These are phyloP conservation scores for Tyria jacobaeae DNA, from an alignment of 2,888 invertebrate genomes.

Conservation along the genomic window DNA sequence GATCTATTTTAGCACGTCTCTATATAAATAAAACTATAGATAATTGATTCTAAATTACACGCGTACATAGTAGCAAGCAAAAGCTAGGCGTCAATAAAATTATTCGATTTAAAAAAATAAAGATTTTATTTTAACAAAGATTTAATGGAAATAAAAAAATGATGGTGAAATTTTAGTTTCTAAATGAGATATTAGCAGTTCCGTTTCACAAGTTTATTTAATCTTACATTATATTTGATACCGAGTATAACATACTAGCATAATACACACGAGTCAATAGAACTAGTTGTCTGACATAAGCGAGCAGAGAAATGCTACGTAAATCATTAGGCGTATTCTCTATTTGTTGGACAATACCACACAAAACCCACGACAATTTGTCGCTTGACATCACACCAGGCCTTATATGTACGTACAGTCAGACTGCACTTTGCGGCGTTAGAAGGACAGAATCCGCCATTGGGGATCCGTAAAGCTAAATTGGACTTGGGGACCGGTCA, in stretches of 20 bases:
- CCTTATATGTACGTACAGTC: constrained; percentile 43
- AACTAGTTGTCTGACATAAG: background rate
- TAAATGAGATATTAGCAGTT: too few species aligned
- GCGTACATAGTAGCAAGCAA: too few species aligned
- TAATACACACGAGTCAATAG: background rate
- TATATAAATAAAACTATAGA: too few species aligned
- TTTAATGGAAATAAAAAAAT: too few species aligned
- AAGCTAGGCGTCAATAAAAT: too few species aligned
- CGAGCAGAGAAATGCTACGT: constrained; percentile 6
- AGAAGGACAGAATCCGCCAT: constrained; percentile 59
- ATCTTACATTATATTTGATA: background rate
- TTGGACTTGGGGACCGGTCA: constrained; percentile 65
- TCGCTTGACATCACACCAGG: constrained; percentile 46
- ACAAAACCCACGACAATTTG: constrained; percentile 39
- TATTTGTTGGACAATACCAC: constrained; percentile 39
- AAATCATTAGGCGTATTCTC: constrained; percentile 17
- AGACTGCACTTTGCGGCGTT: constrained; percentile 60
- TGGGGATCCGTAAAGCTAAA: constrained; percentile 64
- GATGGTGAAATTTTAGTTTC: too few species aligned
- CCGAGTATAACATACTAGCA: background rate
- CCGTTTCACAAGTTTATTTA: background rate
- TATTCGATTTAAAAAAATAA: too few species aligned
- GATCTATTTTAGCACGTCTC: too few species aligned
- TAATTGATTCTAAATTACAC: too few species aligned
- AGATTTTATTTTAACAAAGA: too few species aligned